Conservation (phyloP, 2,888 invertebrate species). For the Stenichneumon culpator region DNA sequence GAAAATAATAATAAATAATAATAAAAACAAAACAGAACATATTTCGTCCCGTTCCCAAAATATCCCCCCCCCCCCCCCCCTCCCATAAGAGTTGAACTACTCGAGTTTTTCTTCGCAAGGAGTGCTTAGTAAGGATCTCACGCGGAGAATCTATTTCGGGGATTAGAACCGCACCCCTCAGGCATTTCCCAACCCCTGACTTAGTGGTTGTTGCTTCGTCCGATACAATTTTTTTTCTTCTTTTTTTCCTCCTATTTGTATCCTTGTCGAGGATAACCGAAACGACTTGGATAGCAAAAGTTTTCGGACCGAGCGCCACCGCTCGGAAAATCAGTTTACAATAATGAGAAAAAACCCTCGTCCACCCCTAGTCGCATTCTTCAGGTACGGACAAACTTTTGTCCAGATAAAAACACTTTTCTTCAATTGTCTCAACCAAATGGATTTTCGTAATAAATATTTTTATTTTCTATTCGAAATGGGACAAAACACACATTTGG, state of each 20-base stretch:
- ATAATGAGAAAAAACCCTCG: neutral
- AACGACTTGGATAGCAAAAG: slow-evolving; percentile 37
- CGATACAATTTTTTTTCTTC: slow-evolving; percentile 3
- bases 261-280: slow-evolving; percentile 34
- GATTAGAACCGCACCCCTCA: slow-evolving; percentile 35
- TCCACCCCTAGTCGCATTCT: neutral
- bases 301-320: neutral
- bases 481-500: no score
- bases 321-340: slow-evolving; percentile 32
- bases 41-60: neutral
- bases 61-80: neutral
- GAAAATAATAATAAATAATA: neutral
- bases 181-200: neutral
- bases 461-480: no score
- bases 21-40: neutral
- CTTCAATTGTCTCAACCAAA: no score
- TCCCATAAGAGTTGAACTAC: neutral
- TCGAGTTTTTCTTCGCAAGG: neutral
- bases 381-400: neutral
- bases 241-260: neutral
- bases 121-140: slow-evolving; percentile 20
- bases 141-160: slow-evolving; percentile 28
- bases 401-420: neutral
- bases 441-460: no score
- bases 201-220: neutral